phyloP scores from a whole-genome alignment of 2,113 vertebrate species.

The Nothobranchius kuhntae region DNA sequence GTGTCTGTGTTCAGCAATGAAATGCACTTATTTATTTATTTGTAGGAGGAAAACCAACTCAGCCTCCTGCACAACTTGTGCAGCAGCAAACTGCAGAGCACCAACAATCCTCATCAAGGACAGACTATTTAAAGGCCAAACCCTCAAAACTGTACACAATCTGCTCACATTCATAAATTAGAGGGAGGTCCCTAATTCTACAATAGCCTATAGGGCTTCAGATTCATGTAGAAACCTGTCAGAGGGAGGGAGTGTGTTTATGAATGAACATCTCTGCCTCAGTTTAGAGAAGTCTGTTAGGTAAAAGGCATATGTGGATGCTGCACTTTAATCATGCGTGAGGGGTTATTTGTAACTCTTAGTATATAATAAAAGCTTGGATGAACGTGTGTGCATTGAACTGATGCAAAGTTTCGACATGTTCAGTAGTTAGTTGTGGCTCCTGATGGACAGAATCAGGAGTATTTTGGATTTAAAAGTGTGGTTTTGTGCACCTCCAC shows the following conservation, averaged over 20 bases:
- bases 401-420: conserved; percentile 24
- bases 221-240: conserved; percentile 80
- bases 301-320: neutral
- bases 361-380: no score
- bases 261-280: conserved; percentile 74
- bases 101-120: no score
- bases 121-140: no score
- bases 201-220: conserved; percentile 81
- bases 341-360: no score
- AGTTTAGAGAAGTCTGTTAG: conserved; percentile 54
- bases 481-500: conserved; percentile 49
- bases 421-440: neutral
- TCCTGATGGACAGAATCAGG: conserved; percentile 17
- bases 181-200: conserved; percentile 79
- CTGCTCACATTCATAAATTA: conserved; percentile 78
- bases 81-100: no score
- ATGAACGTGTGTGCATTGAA: conserved; percentile 3
- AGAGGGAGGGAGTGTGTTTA: conserved; percentile 78
- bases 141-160: conserved; percentile 59
- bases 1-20: no score
- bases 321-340: no score
- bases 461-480: conserved; percentile 33
- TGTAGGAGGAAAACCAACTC: no score
- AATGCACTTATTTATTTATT: no score
- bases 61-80: no score